Evolutionary conservation across 2,888 invertebrate genomes (phyloP), one percentile per base, ranked within the genome.

Genomic region (Trichacis sp.): DNA sequence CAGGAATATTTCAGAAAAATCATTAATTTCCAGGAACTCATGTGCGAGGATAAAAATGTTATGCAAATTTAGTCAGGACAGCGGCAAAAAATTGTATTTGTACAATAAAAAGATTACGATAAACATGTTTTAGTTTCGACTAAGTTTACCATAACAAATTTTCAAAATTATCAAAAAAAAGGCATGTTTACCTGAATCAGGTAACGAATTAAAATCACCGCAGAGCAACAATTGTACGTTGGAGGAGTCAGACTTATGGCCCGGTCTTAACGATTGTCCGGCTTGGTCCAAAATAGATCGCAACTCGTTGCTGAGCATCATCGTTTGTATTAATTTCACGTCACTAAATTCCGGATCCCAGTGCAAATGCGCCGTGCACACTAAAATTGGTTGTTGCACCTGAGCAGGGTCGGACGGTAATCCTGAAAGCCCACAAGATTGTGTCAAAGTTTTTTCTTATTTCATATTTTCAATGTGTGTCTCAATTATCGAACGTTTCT

Each of bases 291-390:
- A 87, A 68, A 97, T 95, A 66, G 90, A 88, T 80, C 94, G 91
- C 74, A 99, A 87, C 85, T 98, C 98, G 84, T 96, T 94, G 86
- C 96, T 94, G 73, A 99, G 87, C 97, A 99, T 98, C 94, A 98
- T 97, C 30, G 97, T 97, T 86, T 99, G 99, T 71, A 99, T 97
- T 46, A 99, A 89, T 86, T 99, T 99, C 47, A 99, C 99, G 86
- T 99, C 99, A 85, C 98, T 97, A 86, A 93, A 98, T 87, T 99
- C 98, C 0, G 99, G 99, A 88, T 99, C 98, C 99, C 99, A 99
- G 85, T 99, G 98, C 77, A 99, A 96, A 86, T 99, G 99, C 30
- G 98, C 98, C 24, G 98, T 99, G 85, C 98, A 97, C 51, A 99
- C 97, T 64, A 98, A 87, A 65, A 99, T 88, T 15, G 95, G 95